Conservation (phyloP, 2,888 invertebrate species). For the Amphipoea lucens region DNA sequence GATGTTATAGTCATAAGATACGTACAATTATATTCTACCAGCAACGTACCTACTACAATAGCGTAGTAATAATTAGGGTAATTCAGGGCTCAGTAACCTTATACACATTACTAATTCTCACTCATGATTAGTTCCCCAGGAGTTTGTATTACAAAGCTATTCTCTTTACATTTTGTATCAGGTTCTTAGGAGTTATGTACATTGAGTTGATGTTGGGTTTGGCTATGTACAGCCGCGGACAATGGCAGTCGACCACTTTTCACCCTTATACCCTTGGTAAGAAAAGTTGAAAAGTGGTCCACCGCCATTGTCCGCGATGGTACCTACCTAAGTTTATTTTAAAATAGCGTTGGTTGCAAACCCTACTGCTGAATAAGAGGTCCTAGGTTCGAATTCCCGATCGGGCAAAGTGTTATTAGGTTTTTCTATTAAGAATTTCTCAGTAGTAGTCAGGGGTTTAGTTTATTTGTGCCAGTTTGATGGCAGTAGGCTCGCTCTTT, state of each 20-base stretch:
- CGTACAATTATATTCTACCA: constrained; percentile 30
- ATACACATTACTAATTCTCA: constrained; percentile 26
- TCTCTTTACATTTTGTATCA: constrained; percentile 7
- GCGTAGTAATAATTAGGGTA: constrained; percentile 22
- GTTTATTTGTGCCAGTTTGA: neutral
- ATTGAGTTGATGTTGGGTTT: neutral
- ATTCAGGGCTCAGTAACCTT: constrained; percentile 28
- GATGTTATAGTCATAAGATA: neutral
- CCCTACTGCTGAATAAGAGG: neutral
- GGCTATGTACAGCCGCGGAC: neutral
- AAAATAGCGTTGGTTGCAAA: neutral
- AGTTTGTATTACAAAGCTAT: constrained; percentile 16
- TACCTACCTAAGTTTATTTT: neutral
- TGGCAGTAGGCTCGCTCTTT: neutral
- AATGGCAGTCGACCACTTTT: too few relatives aligned
- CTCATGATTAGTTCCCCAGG: constrained; percentile 28
- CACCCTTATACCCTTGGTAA: too few relatives aligned
- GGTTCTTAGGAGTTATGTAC: neutral
- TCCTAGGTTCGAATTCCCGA: neutral
- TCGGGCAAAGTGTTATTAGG: neutral
- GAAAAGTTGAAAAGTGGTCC: too few relatives aligned
- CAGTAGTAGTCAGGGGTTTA: neutral
- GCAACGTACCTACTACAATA: constrained; percentile 8
- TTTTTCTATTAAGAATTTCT: neutral
- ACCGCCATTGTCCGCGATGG: too few relatives aligned